These are phyloP conservation scores for Crocidura indochinensis DNA, from an alignment of 2,797 vertebrate genomes.

Conservation along the genomic window DNA sequence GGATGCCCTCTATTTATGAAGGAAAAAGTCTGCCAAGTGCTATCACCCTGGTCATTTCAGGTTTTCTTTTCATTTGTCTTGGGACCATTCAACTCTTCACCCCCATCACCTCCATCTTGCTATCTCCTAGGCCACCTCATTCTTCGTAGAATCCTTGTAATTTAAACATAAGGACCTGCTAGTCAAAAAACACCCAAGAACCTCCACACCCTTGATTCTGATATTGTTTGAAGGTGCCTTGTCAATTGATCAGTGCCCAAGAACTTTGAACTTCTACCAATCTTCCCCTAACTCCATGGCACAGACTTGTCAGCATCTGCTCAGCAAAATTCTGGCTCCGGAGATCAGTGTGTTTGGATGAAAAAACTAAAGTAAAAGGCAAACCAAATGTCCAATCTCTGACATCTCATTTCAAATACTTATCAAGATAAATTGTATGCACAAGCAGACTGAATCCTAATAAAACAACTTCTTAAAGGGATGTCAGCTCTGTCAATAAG, in stretches of 20 bases:
- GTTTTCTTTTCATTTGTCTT: constrained; percentile 54
- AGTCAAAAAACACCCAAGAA: neutral
- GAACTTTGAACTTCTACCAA: neutral
- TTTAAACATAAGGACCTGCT: constrained; percentile 69
- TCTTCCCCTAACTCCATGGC: neutral
- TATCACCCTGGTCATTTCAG: neutral
- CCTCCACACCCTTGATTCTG: neutral
- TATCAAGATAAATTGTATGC: neutral
- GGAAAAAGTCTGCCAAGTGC: constrained; percentile 51
- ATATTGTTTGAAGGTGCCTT: neutral
- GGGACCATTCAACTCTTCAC: constrained; percentile 49
- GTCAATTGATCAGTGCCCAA: neutral
- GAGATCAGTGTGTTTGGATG: neutral
- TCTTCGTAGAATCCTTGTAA: constrained; percentile 64
- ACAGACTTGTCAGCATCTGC: neutral
- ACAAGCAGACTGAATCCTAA: neutral
- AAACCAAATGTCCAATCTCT: constrained; percentile 41
- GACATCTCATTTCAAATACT: constrained; percentile 28
- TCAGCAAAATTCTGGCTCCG: constrained; percentile 35
- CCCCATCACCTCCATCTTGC: no score
- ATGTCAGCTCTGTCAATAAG: neutral
- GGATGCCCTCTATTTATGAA: constrained; percentile 33
- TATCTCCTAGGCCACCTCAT: constrained; percentile 27
- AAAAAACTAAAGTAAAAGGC: constrained; percentile 48
- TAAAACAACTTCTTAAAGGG: neutral